These are phyloP conservation scores for Amphilophus citrinellus DNA, from an alignment of 2,113 vertebrate genomes.

Conservation along the genomic window DNA sequence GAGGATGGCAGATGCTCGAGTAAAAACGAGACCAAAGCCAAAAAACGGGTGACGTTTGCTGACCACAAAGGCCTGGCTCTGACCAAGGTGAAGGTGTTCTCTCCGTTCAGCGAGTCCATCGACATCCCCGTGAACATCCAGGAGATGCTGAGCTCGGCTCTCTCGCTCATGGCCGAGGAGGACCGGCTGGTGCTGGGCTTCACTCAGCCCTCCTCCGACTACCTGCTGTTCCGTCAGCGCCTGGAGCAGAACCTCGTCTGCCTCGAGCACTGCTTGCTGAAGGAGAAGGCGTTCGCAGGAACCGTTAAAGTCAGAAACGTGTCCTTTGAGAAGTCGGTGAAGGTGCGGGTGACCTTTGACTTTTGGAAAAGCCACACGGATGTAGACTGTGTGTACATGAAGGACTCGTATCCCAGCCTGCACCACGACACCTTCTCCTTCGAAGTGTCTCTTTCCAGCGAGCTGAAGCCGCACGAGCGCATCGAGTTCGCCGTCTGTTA, in stretches of 20 bases:
- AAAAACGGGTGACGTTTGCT: constrained; percentile 93
- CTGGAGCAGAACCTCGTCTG: constrained; percentile 87
- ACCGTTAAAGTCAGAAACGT: constrained; percentile 94
- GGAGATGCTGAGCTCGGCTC: constrained; percentile 83
- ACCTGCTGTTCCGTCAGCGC: constrained; percentile 88
- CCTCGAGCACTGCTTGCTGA: constrained; percentile 91
- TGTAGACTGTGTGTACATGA: constrained; percentile 86
- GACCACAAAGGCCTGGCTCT: constrained; percentile 89
- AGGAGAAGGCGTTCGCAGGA: constrained; percentile 85
- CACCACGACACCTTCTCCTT: constrained; percentile 95
- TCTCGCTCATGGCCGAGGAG: constrained; percentile 77
- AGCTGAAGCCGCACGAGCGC: constrained; percentile 78
- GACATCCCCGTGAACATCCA: constrained; percentile 87
- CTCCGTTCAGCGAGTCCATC: constrained; percentile 87
- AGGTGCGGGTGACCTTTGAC: constrained; percentile 91
- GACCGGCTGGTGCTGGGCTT: constrained; percentile 90
- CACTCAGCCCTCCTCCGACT: constrained; percentile 89
- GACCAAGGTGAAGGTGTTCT: constrained; percentile 92
- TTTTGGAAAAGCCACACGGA: constrained; percentile 90
- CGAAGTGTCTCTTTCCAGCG: constrained; percentile 83
- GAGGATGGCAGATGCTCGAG: constrained; percentile 50
- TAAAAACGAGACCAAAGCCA: constrained; percentile 71
- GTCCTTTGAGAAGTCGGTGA: constrained; percentile 90
- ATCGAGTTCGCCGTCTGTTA: constrained; percentile 93
- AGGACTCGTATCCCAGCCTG: constrained; percentile 85